Percentiles rank a stretch among this genome's conserved stretches.
Evolutionary conservation across 2,888 invertebrate genomes (phyloP).

Genomic region (Leptinotarsa peninsularis): DNA sequence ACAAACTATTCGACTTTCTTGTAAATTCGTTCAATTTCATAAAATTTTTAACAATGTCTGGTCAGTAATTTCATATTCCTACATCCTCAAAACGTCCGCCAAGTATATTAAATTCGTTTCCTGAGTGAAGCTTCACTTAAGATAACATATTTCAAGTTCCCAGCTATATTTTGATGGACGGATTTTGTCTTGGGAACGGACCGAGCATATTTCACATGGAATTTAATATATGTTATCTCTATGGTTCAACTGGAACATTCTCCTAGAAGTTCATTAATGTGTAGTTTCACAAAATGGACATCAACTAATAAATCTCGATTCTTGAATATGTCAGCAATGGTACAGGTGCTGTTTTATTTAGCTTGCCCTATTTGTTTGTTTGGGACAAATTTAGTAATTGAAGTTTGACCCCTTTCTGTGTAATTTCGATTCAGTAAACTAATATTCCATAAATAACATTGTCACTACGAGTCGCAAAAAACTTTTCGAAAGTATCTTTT

Average conservation of each 20-base stretch:
- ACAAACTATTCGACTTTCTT: no score
- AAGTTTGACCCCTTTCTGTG: no score
- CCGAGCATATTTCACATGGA: background rate
- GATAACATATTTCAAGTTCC: background rate
- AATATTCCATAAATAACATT: no score
- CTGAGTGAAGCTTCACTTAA: background rate
- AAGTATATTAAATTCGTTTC: background rate
- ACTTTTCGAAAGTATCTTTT: no score
- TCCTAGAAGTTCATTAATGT: background rate
- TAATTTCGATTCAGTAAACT: no score
- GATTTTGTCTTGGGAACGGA: background rate
- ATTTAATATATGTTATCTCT: conserved; percentile 2
- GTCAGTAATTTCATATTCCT: background rate
- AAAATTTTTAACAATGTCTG: no score
- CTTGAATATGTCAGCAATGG: background rate
- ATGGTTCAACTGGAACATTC: background rate
- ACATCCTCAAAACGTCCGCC: background rate
- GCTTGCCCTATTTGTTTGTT: no score
- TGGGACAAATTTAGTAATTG: no score
- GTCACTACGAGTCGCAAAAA: no score
- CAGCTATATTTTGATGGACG: background rate
- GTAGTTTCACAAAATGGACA: background rate
- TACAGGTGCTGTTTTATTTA: no score
- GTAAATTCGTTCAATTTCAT: no score
- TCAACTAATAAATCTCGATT: background rate